Evolutionary conservation across 2,888 invertebrate species (phyloP), one percentile per base, ranked within the genome.

Genomic region (Leptopilina syphax): DNA sequence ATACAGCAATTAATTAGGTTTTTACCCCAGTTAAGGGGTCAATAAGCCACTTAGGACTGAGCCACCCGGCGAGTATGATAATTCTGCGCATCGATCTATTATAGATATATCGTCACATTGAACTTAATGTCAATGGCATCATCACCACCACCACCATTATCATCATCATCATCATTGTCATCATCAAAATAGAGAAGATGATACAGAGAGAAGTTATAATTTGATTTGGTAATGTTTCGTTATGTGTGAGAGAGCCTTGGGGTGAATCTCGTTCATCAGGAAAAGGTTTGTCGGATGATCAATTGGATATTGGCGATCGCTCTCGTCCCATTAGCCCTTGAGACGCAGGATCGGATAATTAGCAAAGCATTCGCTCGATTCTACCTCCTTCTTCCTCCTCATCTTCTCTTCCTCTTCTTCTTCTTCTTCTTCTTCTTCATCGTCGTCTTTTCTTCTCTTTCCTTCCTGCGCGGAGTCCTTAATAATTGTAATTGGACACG

Each of bases 401-500:
- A 81, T 80, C 82, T 34, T 34, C 34, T 34, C 34, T 34, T 27
- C 27, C 27, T 27, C 27, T 27, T 27, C 81, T 81, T 18, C 82
- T 65, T 77, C 78, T 80, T 76, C 66, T 78, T 77, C 77, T 78
- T 84, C 83, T 85, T 81, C 84, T 84, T 83, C 84, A 50, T 50
- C 50, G 50, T 50, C 50, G 50, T 82, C 82, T 65, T 79, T 77
- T 80, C 77, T 70, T 78, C 79, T 78, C 78, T 84, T 84, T 86
- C 82, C 84, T 84, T 83, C 84, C 84, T 82, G 63, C 63, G 79
- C 82, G 60, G 87, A 90, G 90, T 91, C 89, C 90, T 91, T 91
- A 91, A 91, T 91, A 91, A 91, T 91, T 91, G 91, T 91, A 90
- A 92, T 91, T 91, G 90, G 91, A 91, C 91, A 91, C 90, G 91